Evolutionary conservation across 2,888 invertebrate species (phyloP).

Genomic region (Linyphia triangularis): DNA sequence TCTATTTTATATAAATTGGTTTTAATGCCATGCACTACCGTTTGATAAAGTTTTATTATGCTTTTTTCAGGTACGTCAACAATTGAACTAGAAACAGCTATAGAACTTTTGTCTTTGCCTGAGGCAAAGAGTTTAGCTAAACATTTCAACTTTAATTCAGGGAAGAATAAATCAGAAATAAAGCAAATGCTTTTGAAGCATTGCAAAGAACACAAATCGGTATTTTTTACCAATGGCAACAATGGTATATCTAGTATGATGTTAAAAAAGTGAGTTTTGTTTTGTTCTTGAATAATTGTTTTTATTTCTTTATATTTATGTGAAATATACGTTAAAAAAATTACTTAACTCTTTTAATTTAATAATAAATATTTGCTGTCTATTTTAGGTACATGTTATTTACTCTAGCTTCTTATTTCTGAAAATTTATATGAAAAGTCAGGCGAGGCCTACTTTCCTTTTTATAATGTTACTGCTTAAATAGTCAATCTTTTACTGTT

Average conservation of each 20-base stretch:
- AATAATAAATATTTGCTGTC: not conserved
- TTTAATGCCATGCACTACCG: too few species aligned
- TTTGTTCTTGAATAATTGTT: not conserved
- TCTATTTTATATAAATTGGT: too few species aligned
- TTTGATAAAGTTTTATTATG: too few species aligned
- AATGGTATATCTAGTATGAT: conserved; percentile 46
- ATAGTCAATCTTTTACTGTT: too few species aligned
- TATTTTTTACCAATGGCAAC: conserved; percentile 65
- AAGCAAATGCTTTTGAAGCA: conserved; percentile 78
- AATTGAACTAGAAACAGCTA: conserved; percentile 78
- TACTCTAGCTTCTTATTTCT: too few species aligned
- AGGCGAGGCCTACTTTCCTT: too few species aligned
- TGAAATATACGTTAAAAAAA: too few species aligned
- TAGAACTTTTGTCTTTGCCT: conserved; percentile 79
- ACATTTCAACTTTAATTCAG: conserved; percentile 64
- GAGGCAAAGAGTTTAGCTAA: conserved; percentile 80
- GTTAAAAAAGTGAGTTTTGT: conserved; percentile 61
- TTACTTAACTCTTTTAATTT: too few species aligned
- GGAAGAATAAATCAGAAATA: conserved; percentile 73
- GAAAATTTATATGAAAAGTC: too few species aligned
- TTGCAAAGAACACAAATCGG: conserved; percentile 78
- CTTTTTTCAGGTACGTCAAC: conserved; percentile 76
- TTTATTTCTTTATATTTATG: not conserved
- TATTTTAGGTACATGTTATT: not conserved
- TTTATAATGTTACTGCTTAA: too few species aligned